Evolutionary conservation across 2,888 invertebrate species (phyloP).

Genomic region (Celastrina argiolus): DNA sequence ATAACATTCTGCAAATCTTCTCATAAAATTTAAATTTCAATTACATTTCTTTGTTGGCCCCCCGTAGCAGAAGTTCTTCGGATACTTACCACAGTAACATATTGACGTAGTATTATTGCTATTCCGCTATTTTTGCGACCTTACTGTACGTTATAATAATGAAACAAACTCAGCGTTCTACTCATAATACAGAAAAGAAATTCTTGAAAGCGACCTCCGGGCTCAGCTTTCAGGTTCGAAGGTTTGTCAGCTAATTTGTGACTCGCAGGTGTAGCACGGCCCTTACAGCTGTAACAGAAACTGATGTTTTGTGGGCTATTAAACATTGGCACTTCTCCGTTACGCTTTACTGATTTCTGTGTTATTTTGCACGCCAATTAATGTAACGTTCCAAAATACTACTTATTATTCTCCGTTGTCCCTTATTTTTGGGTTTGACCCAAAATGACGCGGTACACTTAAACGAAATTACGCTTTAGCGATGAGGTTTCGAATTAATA

Average conservation of each 20-base stretch:
- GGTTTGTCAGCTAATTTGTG: neutral
- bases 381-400: slow-evolving; percentile 8
- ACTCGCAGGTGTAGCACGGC: slow-evolving; percentile 6
- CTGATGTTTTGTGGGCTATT: slow-evolving; percentile 56
- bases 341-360: slow-evolving; percentile 36
- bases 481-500: neutral
- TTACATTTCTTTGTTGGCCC: too few species aligned
- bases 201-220: neutral
- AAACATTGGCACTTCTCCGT: slow-evolving; percentile 47
- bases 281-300: slow-evolving; percentile 38
- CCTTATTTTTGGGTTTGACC: neutral
- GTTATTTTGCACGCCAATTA: slow-evolving; percentile 17
- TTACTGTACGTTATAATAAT: too few species aligned
- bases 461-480: neutral
- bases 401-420: neutral
- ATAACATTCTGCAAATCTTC: too few species aligned
- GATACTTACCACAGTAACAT: too few species aligned
- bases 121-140: too few species aligned
- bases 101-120: too few species aligned
- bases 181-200: neutral
- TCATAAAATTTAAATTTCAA: too few species aligned
- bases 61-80: too few species aligned
- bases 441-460: neutral
- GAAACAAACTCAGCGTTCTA: neutral
- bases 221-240: neutral